These are phyloP conservation scores for Tiliacea aurago DNA, from an alignment of 2,888 invertebrate species.

Conservation along the genomic window DNA sequence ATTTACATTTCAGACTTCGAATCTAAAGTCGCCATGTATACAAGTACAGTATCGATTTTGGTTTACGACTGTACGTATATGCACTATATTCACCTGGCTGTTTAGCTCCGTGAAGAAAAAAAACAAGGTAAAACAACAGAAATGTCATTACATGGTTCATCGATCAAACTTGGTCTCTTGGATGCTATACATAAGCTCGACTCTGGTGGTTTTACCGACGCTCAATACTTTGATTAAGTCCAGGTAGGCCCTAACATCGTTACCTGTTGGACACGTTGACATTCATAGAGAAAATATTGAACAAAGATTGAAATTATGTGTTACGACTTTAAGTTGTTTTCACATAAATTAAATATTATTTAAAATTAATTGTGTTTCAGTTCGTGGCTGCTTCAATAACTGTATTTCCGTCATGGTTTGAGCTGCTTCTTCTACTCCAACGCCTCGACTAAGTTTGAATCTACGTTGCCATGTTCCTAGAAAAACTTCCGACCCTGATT, in stretches of 20 bases:
- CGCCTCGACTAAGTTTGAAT: conserved; percentile 96
- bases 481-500: conserved; percentile 96
- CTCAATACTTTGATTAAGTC: conserved; percentile 73
- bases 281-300: background rate
- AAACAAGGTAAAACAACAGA: conserved; percentile 95
- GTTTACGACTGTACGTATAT: no score
- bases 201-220: conserved; percentile 93
- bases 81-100: no score
- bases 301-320: background rate
- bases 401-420: conserved; percentile 97
- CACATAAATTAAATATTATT: background rate
- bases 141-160: conserved; percentile 93
- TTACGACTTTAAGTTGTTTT: no score
- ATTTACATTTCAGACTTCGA: no score
- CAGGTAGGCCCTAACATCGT: conserved; percentile 74
- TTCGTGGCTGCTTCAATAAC: conserved; percentile 95
- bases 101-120: no score
- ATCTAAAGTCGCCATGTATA: no score
- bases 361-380: conserved; percentile 78
- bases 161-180: conserved; percentile 95
- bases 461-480: conserved; percentile 98
- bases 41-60: no score
- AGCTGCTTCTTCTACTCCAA: conserved; percentile 95
- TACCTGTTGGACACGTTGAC: background rate
- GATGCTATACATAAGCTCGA: conserved; percentile 94